A percentile compares a stretch with the other conserved stretches of the same genome.
phyloP scores from a whole-genome alignment of 2,888 invertebrate genomes.

The Spicauda simplicius region DNA sequence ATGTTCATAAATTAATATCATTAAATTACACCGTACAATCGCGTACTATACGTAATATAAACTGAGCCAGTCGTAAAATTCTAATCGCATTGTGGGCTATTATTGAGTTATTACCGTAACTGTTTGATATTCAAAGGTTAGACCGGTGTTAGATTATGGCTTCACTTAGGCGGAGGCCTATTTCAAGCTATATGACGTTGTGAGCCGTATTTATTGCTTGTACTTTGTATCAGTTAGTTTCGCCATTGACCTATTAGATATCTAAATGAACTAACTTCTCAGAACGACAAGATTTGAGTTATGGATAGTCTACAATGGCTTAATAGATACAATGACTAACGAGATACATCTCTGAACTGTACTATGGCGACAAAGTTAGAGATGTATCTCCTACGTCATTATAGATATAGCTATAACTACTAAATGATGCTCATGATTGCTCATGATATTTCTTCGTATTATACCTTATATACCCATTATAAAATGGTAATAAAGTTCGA shows the following conservation, averaged over 20 bases:
- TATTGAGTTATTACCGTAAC: conserved; percentile 33
- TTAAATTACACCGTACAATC: conserved; percentile 6
- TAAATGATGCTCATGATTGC: too few species aligned
- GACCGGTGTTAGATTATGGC: conserved; percentile 28
- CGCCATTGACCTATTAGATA: background rate
- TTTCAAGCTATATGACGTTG: background rate
- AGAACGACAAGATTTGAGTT: too few species aligned
- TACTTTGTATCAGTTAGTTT: background rate
- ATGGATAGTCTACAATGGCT: too few species aligned
- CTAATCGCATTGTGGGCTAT: conserved; percentile 33
- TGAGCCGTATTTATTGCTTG: background rate
- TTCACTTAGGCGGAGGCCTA: conserved; percentile 12
- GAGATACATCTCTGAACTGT: too few species aligned
- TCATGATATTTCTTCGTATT: too few species aligned
- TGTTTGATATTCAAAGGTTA: conserved; percentile 37
- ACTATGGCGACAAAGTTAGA: too few species aligned
- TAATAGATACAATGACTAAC: too few species aligned
- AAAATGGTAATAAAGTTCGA: too few species aligned
- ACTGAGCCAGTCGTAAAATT: conserved; percentile 28
- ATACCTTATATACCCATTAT: too few species aligned
- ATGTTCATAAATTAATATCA: background rate
- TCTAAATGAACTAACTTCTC: too few species aligned
- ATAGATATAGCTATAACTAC: too few species aligned
- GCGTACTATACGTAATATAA: conserved; percentile 9
- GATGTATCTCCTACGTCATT: too few species aligned